A percentile compares a stretch with the other conserved stretches of the same genome.
phyloP scores from a whole-genome alignment of 2,888 invertebrate genomes.

The Tigriopus californicus region DNA sequence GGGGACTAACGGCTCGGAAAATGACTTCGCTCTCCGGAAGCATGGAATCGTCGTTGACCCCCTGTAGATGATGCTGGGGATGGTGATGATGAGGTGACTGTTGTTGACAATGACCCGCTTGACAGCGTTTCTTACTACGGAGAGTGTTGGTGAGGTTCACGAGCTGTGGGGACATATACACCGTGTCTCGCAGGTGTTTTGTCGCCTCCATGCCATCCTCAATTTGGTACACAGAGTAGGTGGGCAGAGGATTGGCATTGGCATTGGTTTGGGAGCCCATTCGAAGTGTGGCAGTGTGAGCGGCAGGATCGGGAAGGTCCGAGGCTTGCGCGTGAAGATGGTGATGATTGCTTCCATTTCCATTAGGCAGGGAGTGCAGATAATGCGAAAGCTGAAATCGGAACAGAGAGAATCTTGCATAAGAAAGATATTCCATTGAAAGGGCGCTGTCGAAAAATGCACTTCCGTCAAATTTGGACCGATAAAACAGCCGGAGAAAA shows the following conservation, averaged over 20 bases:
- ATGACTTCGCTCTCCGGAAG: constrained; percentile 10
- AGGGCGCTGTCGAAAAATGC: no score
- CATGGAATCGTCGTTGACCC: not conserved
- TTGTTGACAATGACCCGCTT: not conserved
- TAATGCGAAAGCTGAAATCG: no score
- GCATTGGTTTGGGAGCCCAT: not conserved
- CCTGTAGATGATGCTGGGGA: not conserved
- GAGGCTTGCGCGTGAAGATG: not conserved
- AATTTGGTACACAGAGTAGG: not conserved
- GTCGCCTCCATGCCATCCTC: constrained; percentile 1
- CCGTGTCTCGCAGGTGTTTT: not conserved
- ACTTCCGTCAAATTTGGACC: no score
- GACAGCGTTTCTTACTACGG: constrained; percentile 3
- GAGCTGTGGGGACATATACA: constrained; percentile 12
- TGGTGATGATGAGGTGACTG: not conserved
- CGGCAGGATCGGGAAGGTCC: not conserved
- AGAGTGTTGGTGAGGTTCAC: constrained; percentile 13
- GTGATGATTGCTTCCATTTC: not conserved
- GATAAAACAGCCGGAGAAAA: no score
- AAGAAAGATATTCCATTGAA: no score
- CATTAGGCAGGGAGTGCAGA: no score
- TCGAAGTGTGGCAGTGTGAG: not conserved
- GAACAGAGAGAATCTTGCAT: no score
- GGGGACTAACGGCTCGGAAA: constrained; percentile 13
- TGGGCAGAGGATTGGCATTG: not conserved